Evolutionary conservation across 2,797 vertebrate species (phyloP), one percentile per base, ranked within the genome.

Genomic region (Cirrhinus mrigala): DNA sequence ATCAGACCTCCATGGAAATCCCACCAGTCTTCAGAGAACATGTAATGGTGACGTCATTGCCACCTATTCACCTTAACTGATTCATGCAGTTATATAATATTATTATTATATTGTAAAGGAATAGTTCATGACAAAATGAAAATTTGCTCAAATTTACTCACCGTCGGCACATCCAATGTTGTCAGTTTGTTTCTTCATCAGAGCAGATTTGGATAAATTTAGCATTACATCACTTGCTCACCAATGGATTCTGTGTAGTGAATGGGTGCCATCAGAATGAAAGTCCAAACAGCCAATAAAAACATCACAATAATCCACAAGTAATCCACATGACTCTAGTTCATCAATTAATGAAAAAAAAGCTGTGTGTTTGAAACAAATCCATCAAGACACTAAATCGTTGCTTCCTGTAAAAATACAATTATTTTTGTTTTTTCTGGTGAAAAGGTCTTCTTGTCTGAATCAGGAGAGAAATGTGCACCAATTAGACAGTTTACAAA

Each of bases 41-140:
- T 88, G 89, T 94, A 78, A 90, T 93, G 95, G 93, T 95, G 94
- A 93, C 56, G 56, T 52, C 14, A 56, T n/a, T 60, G 11, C 60
- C 24, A 27, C 60, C n/a, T 62, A 11, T 27, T 62, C 60, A 62
- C 60, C 60, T 64, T 29, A 29, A 64, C 27, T 3, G 24, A 62
- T 15, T 62, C 11, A 62, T 6, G 12, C 58, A 27, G n/a, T 62
- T 27, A 27, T 12, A 62, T 62, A 27, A 27, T 27, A 14, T 14
- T 27, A 62, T 2, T 15, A 14, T 3, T 12, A 60, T 0, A 24
- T 62, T 62, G 27, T 24, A 14, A 62, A 62, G n/a, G 11, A 60
- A 60, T 60, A n/a, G 56, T 58, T n/a, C 18, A 54, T 54, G 18
- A 18, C 52, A 20, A 54, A 54, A 20, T 8, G 6, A 20, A n/a